phyloP scores from a whole-genome alignment of 2,797 vertebrate genomes.

The Lycodopsis pacificus region DNA sequence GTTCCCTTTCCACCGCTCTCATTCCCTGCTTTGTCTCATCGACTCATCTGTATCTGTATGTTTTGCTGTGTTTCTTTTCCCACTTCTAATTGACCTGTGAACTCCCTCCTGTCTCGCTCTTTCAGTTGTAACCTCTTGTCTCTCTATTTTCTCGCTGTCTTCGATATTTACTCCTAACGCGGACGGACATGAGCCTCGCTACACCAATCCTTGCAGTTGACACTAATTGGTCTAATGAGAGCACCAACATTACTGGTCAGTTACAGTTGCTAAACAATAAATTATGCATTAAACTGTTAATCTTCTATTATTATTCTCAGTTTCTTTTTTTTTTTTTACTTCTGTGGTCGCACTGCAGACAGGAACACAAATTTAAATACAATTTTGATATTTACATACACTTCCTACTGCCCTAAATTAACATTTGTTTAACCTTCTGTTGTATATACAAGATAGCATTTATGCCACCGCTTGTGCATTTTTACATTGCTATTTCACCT shows the following conservation, averaged over 20 bases:
- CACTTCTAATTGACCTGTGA: not conserved
- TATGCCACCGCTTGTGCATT: too few species aligned
- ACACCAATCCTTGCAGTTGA: conserved; percentile 3
- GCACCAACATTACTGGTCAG: accelerated
- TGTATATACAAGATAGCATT: too few species aligned
- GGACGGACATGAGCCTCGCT: not conserved
- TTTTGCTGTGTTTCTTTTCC: not conserved
- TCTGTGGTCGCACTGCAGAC: not conserved
- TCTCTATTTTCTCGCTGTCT: not conserved
- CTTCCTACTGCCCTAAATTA: not conserved
- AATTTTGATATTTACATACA: not conserved
- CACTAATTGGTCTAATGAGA: conserved; percentile 39
- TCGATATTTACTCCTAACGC: conserved; percentile 9
- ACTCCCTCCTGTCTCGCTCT: not conserved
- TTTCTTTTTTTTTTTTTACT: not conserved
- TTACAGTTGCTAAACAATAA: not conserved
- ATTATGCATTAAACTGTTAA: not conserved
- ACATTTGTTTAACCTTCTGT: too few species aligned
- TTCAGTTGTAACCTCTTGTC: not conserved
- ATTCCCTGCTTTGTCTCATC: not conserved
- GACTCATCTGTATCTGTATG: not conserved
- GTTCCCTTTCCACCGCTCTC: not conserved
- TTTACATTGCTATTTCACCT: too few species aligned
- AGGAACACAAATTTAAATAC: not conserved
- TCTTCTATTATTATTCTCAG: not conserved